These are phyloP conservation scores for Sebastes cheni DNA, from an alignment of 2,797 vertebrate species.

Conservation along the genomic window DNA sequence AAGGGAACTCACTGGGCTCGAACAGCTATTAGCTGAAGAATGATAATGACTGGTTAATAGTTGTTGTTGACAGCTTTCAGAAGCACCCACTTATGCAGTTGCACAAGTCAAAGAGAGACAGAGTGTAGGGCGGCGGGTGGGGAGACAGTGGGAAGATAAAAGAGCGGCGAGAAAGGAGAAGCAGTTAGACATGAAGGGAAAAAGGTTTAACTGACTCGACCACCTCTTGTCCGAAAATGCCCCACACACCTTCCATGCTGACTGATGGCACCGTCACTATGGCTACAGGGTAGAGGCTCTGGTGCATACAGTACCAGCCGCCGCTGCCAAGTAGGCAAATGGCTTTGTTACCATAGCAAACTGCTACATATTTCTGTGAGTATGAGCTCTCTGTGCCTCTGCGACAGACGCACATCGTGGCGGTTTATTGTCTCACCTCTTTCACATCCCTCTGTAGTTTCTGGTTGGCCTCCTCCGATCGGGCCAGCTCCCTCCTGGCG, in stretches of 20 bases:
- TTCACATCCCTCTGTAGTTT: slow-evolving; percentile 93
- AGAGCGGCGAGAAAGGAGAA: neutral
- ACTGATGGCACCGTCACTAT: slow-evolving; percentile 36
- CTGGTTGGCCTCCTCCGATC: slow-evolving; percentile 90
- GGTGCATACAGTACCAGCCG: slow-evolving; percentile 31
- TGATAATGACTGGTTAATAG: slow-evolving; percentile 47
- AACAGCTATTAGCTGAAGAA: slow-evolving; percentile 37
- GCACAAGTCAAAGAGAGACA: slow-evolving; percentile 8
- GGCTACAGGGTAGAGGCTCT: slow-evolving; percentile 34
- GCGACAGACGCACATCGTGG: slow-evolving; percentile 10
- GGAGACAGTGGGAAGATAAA: neutral
- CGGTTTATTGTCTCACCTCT: slow-evolving; percentile 81
- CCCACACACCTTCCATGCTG: neutral
- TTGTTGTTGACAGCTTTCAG: slow-evolving; percentile 54
- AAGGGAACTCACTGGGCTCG: neutral
- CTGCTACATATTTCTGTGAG: slow-evolving; percentile 27
- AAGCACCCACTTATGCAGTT: slow-evolving; percentile 22
- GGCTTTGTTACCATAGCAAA: slow-evolving; percentile 60
- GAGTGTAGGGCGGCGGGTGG: rapidly evolving
- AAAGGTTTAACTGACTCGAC: slow-evolving; percentile 1
- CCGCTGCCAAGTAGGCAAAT: slow-evolving; percentile 51
- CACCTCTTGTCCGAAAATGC: neutral
- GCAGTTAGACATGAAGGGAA: neutral
- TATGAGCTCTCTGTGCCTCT: slow-evolving; percentile 20
- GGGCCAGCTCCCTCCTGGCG: slow-evolving; percentile 89